Evolutionary conservation across 2,113 vertebrate genomes (phyloP), one percentile per base, ranked within the genome.

Genomic region (Nerophis lumbriciformis): DNA sequence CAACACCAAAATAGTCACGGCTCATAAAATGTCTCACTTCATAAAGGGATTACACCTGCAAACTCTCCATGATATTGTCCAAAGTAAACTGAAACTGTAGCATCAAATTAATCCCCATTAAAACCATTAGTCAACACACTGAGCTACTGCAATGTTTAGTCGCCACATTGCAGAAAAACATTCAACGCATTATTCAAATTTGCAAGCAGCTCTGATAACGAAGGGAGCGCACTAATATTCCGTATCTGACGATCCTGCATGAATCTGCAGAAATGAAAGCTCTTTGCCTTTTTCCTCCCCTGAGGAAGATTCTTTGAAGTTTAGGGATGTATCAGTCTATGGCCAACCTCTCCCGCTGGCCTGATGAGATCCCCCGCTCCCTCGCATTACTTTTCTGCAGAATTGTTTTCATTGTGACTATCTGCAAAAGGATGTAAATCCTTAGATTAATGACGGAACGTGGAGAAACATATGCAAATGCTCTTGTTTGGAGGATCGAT

Each of bases 301-400:
- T 35, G 57, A 50, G 75, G 69, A 74, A 47, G 68, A 71, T 19
- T 21, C 83, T 88, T 87, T 90, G 84, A 85, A 83, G 81, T 83
- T 73, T 49, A 50, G 49, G 65, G 68, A 81, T 76, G 62, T 73
- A 85, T 85, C 82, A 75, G 70, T 69, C 19, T 69, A 65, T 72
- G 71, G 77, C 65, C 59, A 59, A 9, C 63, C 37, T 16, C 15
- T 48, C 28, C 47, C 16, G 53, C 42, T 57, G 51, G 42, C 39
- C 13, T 44, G 44, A 16, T 39, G 45, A 56, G 61, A 63, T 51
- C 14, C 59, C 61, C 55, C 64, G 73, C 15, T 19, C 10, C 5
- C 62, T 77, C 59, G 65, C 36, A 66, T 66, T 55, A 74, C 61
- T 16, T 19, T 52, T 55, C 55, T 54, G 45, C 45, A 39, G 21